phyloP scores from a whole-genome alignment of 2,797 vertebrate species.

The Lycodopsis pacificus region DNA sequence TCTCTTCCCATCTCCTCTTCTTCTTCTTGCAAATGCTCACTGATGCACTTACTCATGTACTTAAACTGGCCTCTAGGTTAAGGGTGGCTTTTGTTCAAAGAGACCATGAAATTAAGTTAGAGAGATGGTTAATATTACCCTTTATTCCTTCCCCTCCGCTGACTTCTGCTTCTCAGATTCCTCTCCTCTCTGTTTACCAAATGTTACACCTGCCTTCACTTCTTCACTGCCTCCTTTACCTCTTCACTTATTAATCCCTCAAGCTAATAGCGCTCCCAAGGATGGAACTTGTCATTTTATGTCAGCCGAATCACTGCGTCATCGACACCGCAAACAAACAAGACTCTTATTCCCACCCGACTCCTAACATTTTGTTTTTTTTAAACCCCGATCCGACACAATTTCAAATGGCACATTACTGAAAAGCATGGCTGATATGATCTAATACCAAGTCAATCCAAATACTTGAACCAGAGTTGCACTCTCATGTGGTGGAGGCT shows the following conservation, averaged over 20 bases:
- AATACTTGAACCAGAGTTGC: slow-evolving; percentile 52
- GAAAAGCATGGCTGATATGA: slow-evolving; percentile 46
- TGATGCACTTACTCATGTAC: slow-evolving; percentile 24
- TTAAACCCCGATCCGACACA: neutral
- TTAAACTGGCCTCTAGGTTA: slow-evolving; percentile 45
- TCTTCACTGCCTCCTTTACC: slow-evolving; percentile 43
- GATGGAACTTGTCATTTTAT: slow-evolving; percentile 48
- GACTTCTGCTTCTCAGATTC: neutral
- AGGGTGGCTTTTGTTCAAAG: slow-evolving; percentile 36
- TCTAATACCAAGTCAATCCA: slow-evolving; percentile 50
- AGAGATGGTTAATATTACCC: slow-evolving; percentile 37
- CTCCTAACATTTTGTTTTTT: too few relatives aligned
- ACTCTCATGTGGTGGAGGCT: slow-evolving; percentile 29
- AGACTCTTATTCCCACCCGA: neutral
- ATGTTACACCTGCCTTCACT: slow-evolving; percentile 47
- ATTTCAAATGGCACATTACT: slow-evolving; percentile 40
- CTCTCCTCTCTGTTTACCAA: slow-evolving; percentile 12
- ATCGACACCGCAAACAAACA: slow-evolving; percentile 48
- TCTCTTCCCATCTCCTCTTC: neutral
- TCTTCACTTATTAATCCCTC: slow-evolving; percentile 55
- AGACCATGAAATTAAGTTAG: slow-evolving; percentile 54
- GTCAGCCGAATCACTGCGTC: slow-evolving; percentile 44
- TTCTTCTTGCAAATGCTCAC: slow-evolving; percentile 5
- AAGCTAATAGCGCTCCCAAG: slow-evolving; percentile 49
- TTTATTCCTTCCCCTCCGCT: slow-evolving; percentile 11